Base-by-base conservation (phyloP, 2,888 invertebrate genomes). In the Sarcophaga variegata region DNA sequence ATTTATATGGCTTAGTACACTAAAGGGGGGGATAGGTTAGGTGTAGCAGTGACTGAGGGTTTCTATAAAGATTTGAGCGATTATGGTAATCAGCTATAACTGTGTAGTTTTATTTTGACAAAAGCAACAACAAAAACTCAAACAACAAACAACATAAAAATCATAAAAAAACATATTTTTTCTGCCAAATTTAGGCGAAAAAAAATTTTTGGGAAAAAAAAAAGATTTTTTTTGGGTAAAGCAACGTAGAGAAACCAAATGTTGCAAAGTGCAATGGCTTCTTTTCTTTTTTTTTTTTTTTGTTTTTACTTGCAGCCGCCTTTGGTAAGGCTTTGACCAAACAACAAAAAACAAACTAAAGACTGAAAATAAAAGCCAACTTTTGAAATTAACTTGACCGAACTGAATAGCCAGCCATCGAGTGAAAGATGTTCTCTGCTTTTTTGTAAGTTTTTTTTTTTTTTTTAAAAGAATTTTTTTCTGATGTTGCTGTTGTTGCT, bases 211-310 rank as follows among this genome's bases (percentile, higher is more conserved):
- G 5, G 5, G 17, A 0, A 54, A 54, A 54, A 54, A 54, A 17
- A 54, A 49, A 14, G 1, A 4, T 54, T 54, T 54, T 54, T 49
- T 54, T 54, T 17, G 72, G 14, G 60, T 69, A 81, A 69, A 69
- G 47, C 63, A 60, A 80, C 64, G 45, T 54, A 54, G 0, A 62
- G 82, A 83, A 64, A 85, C 85, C 88, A 83, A 87, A 86, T 88
- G 86, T 89, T 89, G 85, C 85, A 85, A 85, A 86, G 89, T 88
- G 86, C 89, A 88, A 88, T 89, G 89, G 89, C 89, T 86, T 88
- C 86, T 80, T 22, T 22, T 22, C 2, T 37, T 37, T 37, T 10
- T 37, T 37, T 27, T 27, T 27, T 1, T 2, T 37, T 27, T 27
- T 27, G 4, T 27, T 5, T 72, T 47, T 63, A n/a, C 69, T 49